phyloP scores from a whole-genome alignment of 2,888 invertebrate genomes.

The Seira ritae region DNA sequence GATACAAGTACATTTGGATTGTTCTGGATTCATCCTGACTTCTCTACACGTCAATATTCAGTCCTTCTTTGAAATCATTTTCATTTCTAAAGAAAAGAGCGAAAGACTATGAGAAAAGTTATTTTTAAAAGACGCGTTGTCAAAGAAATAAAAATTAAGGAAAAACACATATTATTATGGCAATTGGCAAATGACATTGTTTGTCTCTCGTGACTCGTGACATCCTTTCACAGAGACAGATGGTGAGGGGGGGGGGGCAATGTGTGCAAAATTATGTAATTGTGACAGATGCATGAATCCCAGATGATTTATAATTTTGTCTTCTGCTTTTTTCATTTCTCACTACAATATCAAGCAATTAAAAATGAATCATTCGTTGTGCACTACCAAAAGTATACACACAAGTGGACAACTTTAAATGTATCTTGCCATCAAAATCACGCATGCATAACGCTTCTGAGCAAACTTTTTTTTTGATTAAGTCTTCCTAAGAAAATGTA shows the following conservation, averaged over 20 bases:
- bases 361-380: neutral
- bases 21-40: too few species aligned
- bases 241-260: too few species aligned
- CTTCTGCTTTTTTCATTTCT: neutral
- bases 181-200: too few species aligned
- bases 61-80: too few species aligned
- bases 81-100: too few species aligned
- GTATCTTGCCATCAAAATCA: neutral
- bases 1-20: too few species aligned
- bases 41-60: too few species aligned
- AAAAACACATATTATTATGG: neutral
- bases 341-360: neutral
- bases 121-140: neutral
- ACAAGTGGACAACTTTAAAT: neutral
- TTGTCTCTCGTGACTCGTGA: neutral
- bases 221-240: neutral
- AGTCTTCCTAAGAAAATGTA: neutral
- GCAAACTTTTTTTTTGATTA: neutral
- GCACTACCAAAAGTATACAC: neutral
- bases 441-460: neutral
- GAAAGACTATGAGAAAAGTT: neutral
- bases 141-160: neutral
- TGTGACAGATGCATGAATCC: neutral
- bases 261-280: neutral
- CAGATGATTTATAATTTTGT: neutral